Evolutionary conservation across 2,888 invertebrate genomes (phyloP), one percentile per base, ranked within the genome.

Genomic region (Morinoia aosen): DNA sequence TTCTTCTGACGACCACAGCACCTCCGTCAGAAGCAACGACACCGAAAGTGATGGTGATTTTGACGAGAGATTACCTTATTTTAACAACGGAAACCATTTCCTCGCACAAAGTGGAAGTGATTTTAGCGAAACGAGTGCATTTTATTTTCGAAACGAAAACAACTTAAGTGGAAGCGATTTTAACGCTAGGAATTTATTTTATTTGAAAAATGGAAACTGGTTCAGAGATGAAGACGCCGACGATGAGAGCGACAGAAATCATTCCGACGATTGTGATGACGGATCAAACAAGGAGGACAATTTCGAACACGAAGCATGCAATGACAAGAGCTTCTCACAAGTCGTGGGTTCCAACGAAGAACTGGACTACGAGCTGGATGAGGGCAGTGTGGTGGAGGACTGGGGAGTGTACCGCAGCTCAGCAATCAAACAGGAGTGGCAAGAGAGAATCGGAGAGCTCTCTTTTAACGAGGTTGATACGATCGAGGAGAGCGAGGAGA

Each of bases 321-420:
- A 76, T 33, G 33, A 33, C 33, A 76, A 25, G 33, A 76, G 33
- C 76, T 76, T 61, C 14, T 61, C 76, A 25, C 19, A 76, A 16
- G 25, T 76, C 76, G 25, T 76, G 2, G 76, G 76, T 33, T 76
- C 33, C 0, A 93, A 93, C 58, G 95, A 95, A n/a, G 95, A 95
- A 64, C 57, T 95, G n/a, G 95, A 95, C 58, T 95, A 58, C n/a
- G 61, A 95, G 48, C 61, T 95, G 48, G 95, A 95, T 0, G 95
- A 95, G 33, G 95, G 58, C n/a, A 48, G 64, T 11, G 39, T 95
- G 2, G 95, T 95, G 16, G 61, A 61, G 25, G 61, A 95, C 48
- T 95, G 95, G 95, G 95, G 95, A 48, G 64, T 88, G 61, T 95
- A 95, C 48, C 93, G 57, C 5, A 93, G 57, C 58, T 39, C 40